These are phyloP conservation scores for Lindbergichthys nudifrons DNA, from an alignment of 2,797 vertebrate genomes.

Conservation along the genomic window DNA sequence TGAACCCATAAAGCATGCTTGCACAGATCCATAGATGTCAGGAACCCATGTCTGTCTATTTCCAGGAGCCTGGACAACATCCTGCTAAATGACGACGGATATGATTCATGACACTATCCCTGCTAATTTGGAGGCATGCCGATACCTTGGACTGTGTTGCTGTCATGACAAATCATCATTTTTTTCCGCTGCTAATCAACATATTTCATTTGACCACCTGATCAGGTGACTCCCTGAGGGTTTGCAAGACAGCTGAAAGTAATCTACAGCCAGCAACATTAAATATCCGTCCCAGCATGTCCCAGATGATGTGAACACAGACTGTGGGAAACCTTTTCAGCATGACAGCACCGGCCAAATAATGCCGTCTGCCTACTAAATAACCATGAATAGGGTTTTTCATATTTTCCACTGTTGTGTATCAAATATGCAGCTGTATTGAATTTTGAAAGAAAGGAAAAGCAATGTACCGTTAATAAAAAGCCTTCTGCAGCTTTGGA, in stretches of 20 bases:
- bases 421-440: slow-evolving; percentile 11
- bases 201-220: slow-evolving; percentile 60
- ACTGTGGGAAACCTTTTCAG: slow-evolving; percentile 34
- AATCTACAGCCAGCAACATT: slow-evolving; percentile 41
- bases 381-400: slow-evolving; percentile 16
- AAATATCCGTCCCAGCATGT: slow-evolving; percentile 26
- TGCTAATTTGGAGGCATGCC: slow-evolving; percentile 63
- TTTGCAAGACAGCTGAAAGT: slow-evolving; percentile 28
- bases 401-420: slow-evolving; percentile 7
- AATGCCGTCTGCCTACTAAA: slow-evolving; percentile 20
- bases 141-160: slow-evolving; percentile 51
- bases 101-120: slow-evolving; percentile 73
- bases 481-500: background rate
- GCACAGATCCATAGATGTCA: slow-evolving; percentile 77
- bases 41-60: slow-evolving; percentile 58
- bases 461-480: slow-evolving; percentile 13
- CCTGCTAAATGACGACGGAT: slow-evolving; percentile 61
- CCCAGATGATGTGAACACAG: slow-evolving; percentile 44
- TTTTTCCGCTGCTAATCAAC: slow-evolving; percentile 61
- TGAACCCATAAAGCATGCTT: slow-evolving; percentile 72
- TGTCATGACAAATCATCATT: slow-evolving; percentile 67
- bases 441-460: slow-evolving; percentile 15
- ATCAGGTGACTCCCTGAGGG: slow-evolving; percentile 51
- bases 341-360: slow-evolving; percentile 44
- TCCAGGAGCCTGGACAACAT: slow-evolving; percentile 66